Percentiles rank a stretch among this genome's conserved stretches.
phyloP scores from a whole-genome alignment of 2,113 vertebrate species.

The Lonchura striata region DNA sequence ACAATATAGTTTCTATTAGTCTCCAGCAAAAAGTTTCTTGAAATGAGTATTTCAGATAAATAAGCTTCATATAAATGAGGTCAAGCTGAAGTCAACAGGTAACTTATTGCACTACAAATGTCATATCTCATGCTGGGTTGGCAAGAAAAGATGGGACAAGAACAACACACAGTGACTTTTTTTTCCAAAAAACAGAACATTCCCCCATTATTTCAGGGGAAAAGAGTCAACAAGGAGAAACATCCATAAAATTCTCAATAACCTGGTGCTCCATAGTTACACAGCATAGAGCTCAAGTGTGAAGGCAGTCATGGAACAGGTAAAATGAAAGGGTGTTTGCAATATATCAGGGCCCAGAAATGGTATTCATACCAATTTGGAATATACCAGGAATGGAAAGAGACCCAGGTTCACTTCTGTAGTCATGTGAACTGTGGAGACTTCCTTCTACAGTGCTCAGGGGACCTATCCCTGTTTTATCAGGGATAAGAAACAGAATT shows the following conservation, averaged over 20 bases:
- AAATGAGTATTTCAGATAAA: background rate
- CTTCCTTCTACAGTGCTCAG: background rate
- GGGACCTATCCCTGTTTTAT: background rate
- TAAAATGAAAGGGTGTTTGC: background rate
- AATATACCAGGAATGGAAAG: background rate
- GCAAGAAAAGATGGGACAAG: background rate
- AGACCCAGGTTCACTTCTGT: background rate
- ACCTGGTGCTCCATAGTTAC: background rate
- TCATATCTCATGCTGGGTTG: background rate
- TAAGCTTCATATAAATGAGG: background rate
- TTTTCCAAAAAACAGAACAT: background rate
- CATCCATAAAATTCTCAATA: background rate
- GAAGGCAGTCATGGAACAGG: rapidly evolving
- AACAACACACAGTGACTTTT: background rate
- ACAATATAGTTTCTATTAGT: background rate
- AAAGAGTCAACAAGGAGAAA: background rate
- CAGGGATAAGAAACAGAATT: background rate
- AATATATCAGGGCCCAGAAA: background rate
- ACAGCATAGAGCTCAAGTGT: rapidly evolving
- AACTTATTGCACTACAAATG: background rate
- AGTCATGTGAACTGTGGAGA: background rate
- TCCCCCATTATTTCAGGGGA: background rate
- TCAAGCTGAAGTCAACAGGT: background rate
- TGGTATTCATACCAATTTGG: background rate
- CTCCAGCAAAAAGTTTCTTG: background rate